Evolutionary conservation across 2,888 invertebrate genomes (phyloP).

Genomic region (Netelia inedita): DNA sequence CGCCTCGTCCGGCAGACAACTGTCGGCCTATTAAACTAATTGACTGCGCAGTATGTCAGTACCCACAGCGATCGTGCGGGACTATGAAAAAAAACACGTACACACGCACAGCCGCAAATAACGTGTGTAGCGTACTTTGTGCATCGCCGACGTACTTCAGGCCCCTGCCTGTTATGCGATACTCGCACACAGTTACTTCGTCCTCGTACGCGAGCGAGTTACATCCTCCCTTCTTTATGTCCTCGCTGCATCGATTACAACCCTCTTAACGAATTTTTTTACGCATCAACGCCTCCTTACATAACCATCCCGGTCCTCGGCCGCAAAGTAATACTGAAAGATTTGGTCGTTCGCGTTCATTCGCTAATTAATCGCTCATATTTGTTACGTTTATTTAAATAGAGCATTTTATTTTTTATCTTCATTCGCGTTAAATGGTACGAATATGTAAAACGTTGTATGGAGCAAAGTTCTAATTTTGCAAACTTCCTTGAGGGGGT

Average conservation of each 20-base stretch:
- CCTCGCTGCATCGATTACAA: conserved; percentile 71
- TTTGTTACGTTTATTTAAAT: too few relatives aligned
- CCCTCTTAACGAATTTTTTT: conserved; percentile 76
- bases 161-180: conserved; percentile 39
- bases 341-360: conserved; percentile 13
- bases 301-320: conserved; percentile 60
- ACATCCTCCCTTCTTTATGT: conserved; percentile 37
- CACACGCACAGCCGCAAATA: conserved; percentile 64
- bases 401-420: too few relatives aligned
- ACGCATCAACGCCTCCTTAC: conserved; percentile 81
- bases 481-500: too few relatives aligned
- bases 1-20: conserved; percentile 78
- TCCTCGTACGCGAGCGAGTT: conserved; percentile 13
- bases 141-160: neutral
- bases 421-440: too few relatives aligned
- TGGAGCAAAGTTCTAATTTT: too few relatives aligned
- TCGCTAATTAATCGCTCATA: too few relatives aligned
- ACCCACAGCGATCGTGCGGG: conserved; percentile 76
- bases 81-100: conserved; percentile 61
- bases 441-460: too few relatives aligned
- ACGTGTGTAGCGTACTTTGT: conserved; percentile 9
- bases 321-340: conserved; percentile 53
- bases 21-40: conserved; percentile 85
- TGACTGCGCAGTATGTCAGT: conserved; percentile 82
- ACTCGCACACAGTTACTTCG: conserved; percentile 15